Percentiles rank a stretch among this genome's conserved stretches.
These are phyloP conservation scores for Drosophila eugracilis DNA, from an alignment of 1,140 invertebrate genomes.

Conservation along the genomic window DNA sequence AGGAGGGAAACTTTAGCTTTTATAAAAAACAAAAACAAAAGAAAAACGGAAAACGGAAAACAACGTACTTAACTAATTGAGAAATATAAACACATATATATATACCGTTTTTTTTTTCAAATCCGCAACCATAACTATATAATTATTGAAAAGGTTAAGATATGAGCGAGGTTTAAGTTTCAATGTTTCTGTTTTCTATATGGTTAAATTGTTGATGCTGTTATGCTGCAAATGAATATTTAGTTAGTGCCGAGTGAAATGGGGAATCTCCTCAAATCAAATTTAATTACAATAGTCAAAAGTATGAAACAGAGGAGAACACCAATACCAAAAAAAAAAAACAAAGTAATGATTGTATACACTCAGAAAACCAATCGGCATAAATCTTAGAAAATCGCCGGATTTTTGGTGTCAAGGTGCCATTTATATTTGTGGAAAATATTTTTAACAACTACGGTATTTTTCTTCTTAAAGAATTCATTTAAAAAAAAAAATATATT, in stretches of 20 bases:
- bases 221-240: slow-evolving; percentile 33
- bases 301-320: slow-evolving; percentile 7
- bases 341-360: neutral
- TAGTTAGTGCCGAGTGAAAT: slow-evolving; percentile 39
- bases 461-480: neutral
- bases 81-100: slow-evolving; percentile 20
- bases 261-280: neutral
- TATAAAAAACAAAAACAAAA: no score
- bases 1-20: slow-evolving; percentile 42
- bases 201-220: slow-evolving; percentile 37
- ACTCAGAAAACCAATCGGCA: slow-evolving; percentile 4
- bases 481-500: slow-evolving; percentile 4
- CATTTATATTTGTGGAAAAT: no score
- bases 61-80: slow-evolving; percentile 31
- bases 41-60: slow-evolving; percentile 11
- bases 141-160: slow-evolving; percentile 22
- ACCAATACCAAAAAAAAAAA: neutral
- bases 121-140: slow-evolving; percentile 25
- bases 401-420: no score
- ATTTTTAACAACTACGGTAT: neutral
- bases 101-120: slow-evolving; percentile 41
- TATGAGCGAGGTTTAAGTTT: slow-evolving; percentile 32
- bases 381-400: neutral
- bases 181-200: slow-evolving; percentile 29
- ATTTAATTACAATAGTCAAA: slow-evolving; percentile 16